Evolutionary conservation across 2,888 invertebrate species (phyloP), one percentile per base, ranked within the genome.

Genomic region (Volucella bombylans): DNA sequence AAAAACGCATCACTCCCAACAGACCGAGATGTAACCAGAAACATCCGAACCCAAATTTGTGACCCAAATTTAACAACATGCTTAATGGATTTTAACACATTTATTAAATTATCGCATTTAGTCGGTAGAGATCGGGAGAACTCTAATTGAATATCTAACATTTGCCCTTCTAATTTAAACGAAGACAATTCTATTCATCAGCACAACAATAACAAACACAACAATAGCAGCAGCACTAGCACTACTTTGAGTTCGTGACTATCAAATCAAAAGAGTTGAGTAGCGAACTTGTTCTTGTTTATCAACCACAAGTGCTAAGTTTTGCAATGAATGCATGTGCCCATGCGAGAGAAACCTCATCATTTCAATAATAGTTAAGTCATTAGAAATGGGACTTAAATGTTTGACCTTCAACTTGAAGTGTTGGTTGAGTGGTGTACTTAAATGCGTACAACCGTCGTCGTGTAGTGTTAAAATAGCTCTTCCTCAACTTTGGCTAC

Each of bases 181-280:
- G 18, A 12, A 10, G 11, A 65, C 39, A 47, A 61, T 45, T 55
- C 50, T 1, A 68, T 18, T 38, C 10, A 50, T 45, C 50, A 57
- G 59, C 39, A 23, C 45, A 10, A 14, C n/a, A 31, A 8, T 41
- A 59, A 18, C 18, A 18, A 18, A 0, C 1, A 23, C 6, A 31
- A 31, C 31, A 31, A 1, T 6, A 31, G 31, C 31, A 31, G 31
- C 31, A 31, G 18, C 31, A 31, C 31, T 6, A 6, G 6, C 31
- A 31, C 31, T 31, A 55, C 12, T 18, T n/a, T 12, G 12, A 23
- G 4, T 2, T 61, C 23, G 55, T 67, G 55, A 72, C 43, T 45
- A 55, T 15, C 12, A 55, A 77, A 77, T 67, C 71, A 67, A 77
- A 82, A 78, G 77, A 82, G 77, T 55, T 82, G 61, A 43, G 4